Evolutionary conservation across 2,797 vertebrate genomes (phyloP).

Genomic region (Labroides dimidiatus): DNA sequence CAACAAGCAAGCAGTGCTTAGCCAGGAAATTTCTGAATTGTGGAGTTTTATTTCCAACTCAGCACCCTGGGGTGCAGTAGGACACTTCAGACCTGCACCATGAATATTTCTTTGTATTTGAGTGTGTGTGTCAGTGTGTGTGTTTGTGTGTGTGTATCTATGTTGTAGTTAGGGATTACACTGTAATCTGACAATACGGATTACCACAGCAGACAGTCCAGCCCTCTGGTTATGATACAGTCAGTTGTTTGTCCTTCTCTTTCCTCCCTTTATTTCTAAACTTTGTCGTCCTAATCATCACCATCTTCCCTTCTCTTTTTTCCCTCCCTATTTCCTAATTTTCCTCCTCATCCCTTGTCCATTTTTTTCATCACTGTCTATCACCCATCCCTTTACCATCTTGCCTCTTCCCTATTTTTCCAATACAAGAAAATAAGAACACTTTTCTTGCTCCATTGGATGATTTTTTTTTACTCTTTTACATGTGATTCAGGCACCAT

Average conservation of each 20-base stretch:
- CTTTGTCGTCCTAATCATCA: neutral
- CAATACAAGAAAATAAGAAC: too few species aligned
- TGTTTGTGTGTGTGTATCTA: slow-evolving; percentile 6
- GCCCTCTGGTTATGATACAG: slow-evolving; percentile 30
- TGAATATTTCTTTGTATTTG: slow-evolving; percentile 16
- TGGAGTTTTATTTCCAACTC: slow-evolving; percentile 41
- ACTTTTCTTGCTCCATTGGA: too few species aligned
- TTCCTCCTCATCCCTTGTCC: neutral
- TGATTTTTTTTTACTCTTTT: too few species aligned
- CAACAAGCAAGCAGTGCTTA: slow-evolving; percentile 52
- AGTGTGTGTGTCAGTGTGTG: slow-evolving; percentile 29
- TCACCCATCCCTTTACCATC: slow-evolving; percentile 21
- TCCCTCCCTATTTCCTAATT: neutral
- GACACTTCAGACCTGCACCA: slow-evolving; percentile 30
- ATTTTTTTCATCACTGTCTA: slow-evolving; percentile 20
- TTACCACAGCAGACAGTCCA: slow-evolving; percentile 45
- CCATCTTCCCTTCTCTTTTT: neutral
- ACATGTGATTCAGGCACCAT: slow-evolving; percentile 1
- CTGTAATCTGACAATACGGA: slow-evolving; percentile 63
- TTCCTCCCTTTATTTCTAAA: neutral
- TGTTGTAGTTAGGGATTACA: slow-evolving; percentile 57
- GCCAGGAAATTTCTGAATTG: slow-evolving; percentile 70
- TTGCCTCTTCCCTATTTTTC: neutral
- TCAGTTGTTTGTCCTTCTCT: neutral
- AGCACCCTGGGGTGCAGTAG: slow-evolving; percentile 38